Base-by-base conservation (phyloP, 2,113 vertebrate genomes). In the Rhinoderma darwinii region DNA sequence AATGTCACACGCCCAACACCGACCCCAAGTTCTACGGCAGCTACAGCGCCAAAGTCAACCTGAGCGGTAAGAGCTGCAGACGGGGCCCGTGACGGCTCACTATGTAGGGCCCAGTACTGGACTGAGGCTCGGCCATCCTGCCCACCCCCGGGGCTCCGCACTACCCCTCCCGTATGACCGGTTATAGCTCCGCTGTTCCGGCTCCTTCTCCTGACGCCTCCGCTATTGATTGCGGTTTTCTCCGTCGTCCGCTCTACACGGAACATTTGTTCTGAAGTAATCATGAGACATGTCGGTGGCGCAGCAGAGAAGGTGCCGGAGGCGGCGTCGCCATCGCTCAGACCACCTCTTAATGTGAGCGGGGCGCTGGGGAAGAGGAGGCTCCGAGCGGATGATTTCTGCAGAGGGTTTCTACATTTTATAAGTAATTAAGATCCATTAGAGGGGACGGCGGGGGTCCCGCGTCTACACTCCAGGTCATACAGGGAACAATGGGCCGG, bases 1-100 rank as follows among this genome's bases (percentile, higher is more conserved):
- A 97, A 27, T 99, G 98, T 39, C 5, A 89, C 86, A 97, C 95
- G 0, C 89, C 94, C 15, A 96, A 89, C 91, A 88, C 91, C 0
- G 94, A 94, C 1, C 0, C 0, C 0, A 0, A 0, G 1, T 97
- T 92, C 90, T 39, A 88, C 0, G 97, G 98, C 50, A 91, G 2
- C 54, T 99, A 99, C 92, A 95, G 56, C 0, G 96, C 92, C 0
- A 92, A 86, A 86, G 92, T 72, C 0, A 86, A 54, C 11, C 91
- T 99, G 2, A 91, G 89, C 14, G 97, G 97, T 98, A 92, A 89
- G 89, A 27, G 10, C 8, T 3, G 56, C 0, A 11, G 22, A 1
- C 44, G 44, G n/a, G n/a, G n/a, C n/a, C n/a, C n/a, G n/a, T n/a
- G n/a, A n/a, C n/a, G n/a, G n/a, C n/a, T n/a, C n/a, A n/a, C n/a